Conservation (phyloP, 2,888 invertebrate species). For the Lasiommata megera region DNA sequence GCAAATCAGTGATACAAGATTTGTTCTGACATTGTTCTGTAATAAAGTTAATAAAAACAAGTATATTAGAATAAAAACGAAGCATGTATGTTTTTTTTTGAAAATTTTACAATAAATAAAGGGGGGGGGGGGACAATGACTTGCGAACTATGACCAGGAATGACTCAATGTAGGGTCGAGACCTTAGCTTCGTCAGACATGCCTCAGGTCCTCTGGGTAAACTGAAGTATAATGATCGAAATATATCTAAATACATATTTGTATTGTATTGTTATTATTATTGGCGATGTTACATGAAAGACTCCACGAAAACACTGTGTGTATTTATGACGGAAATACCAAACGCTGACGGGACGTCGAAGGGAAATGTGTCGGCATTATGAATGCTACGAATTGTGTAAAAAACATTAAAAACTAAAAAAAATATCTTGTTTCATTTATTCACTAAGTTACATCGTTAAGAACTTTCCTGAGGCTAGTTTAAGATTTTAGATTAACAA, state of each 20-base stretch:
- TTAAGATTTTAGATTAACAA: no score
- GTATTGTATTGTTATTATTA: conserved; percentile 53
- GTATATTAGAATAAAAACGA: no score
- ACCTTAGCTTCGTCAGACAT: no score
- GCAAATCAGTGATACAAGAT: no score
- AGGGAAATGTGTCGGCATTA: conserved; percentile 77
- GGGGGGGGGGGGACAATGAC: no score
- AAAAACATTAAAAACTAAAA: conserved; percentile 82
- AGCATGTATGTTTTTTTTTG: no score
- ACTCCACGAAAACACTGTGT: conserved; percentile 37
- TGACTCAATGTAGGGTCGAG: no score
- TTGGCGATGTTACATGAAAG: conserved; percentile 19
- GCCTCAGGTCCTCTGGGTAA: no score
- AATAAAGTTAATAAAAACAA: no score
- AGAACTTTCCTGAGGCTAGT: background rate
- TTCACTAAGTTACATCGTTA: background rate
- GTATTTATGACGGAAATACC: conserved; percentile 33
- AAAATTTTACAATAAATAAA: no score
- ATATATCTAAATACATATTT: conserved; percentile 62
- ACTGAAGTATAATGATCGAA: background rate
- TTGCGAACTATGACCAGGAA: no score
- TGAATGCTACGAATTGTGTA: conserved; percentile 83
- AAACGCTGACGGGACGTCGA: conserved; percentile 62
- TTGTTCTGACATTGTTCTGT: no score
- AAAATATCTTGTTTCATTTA: conserved; percentile 65